Base-by-base conservation (phyloP, 2,888 invertebrate genomes). In the Blastobasis lacticolella region DNA sequence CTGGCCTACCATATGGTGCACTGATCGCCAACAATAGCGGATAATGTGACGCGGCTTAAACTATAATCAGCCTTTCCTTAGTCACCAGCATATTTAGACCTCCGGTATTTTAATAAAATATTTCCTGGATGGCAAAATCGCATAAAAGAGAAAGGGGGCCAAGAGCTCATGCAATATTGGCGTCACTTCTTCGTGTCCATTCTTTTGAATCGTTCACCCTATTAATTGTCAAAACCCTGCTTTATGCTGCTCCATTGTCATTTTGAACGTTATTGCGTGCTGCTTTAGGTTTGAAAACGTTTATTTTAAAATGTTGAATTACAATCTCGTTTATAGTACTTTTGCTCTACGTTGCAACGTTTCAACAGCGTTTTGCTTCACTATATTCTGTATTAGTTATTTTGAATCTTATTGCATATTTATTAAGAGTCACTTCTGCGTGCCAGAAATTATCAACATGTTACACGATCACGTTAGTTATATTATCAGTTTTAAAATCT, bases 161-260 rank as follows among this genome's bases (percentile, higher is more conserved):
- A 7, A 9, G 37, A 9, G 45, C 7, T 23, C 36, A 6, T 45
- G 8, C 1, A 45, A 10, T 36, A 43, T 41, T 23, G 23, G 23
- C 23, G 23, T 42, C 42, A 62, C 65, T 71, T 76, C 78, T 78
- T 80, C 79, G 80, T 73, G 75, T 73, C 65, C 65, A 58, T 65
- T 69, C 71, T 75, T 74, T 75, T 76, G 73, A 77, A 83, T 81
- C 81, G 76, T 75, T 79, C 81, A 80, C 81, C 84, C 84, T 79
- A 81, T 81, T 84, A 84, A 84, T 81, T 76, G 79, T 71, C 68
- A 65, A 69, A 74, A 72, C 71, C 66, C 71, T 10, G 63, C 75
- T 76, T 74, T 63, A 63, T 57, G 48, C 4, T 23, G 9, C 52
- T 49, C 46, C 10, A 70, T 62, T 64, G 49, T 55, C 3, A 53